Evolutionary conservation across 2,888 invertebrate genomes (phyloP), one percentile per base, ranked within the genome.

Genomic region (Drosophila formosana): DNA sequence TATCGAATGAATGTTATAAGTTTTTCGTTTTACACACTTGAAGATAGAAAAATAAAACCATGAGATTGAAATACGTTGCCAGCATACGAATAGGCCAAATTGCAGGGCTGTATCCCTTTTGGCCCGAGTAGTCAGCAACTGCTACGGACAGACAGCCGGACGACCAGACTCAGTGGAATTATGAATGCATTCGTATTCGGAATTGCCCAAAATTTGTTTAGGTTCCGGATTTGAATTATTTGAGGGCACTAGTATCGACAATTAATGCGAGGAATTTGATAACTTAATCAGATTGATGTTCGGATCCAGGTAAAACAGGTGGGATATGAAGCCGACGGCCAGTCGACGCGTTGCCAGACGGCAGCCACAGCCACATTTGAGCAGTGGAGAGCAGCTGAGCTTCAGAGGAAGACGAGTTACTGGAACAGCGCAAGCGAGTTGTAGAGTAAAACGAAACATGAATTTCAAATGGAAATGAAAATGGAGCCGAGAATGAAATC

Each of bases 371-470:
- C 18, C 18, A 18, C 8, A 37, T 18, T 9, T 3, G 3, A 37
- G 37, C 4, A 9, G 9, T 34, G 11, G 34, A 9, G 50, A 50
- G 34, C 47, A 26, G 32, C 28, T 52, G 32, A 34, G 3, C 25
- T 13, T 37, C n/a, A n/a, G 37, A 37, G 37, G 37, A 37, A n/a
- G n/a, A 41, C 39, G 18, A 41, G 39, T 41, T 18, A 18, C 18
- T 18, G 18, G 39, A 47, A 71, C 66, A 67, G 66, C 69, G 66
- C 66, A 66, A 71, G 51, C 56, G 57, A 72, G 65, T 66, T 37
- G 65, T 52, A 67, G 62, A 41, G 65, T 52, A 70, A 68, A 76
- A 65, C 67, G 71, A 79, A 76, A 81, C 81, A 78, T 81, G 81
- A 83, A 81, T 83, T 81, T 69, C 11, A 65, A 75, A 66, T 75